phyloP scores from a whole-genome alignment of 2,113 vertebrate species.

The Cardinalis cardinalis region DNA sequence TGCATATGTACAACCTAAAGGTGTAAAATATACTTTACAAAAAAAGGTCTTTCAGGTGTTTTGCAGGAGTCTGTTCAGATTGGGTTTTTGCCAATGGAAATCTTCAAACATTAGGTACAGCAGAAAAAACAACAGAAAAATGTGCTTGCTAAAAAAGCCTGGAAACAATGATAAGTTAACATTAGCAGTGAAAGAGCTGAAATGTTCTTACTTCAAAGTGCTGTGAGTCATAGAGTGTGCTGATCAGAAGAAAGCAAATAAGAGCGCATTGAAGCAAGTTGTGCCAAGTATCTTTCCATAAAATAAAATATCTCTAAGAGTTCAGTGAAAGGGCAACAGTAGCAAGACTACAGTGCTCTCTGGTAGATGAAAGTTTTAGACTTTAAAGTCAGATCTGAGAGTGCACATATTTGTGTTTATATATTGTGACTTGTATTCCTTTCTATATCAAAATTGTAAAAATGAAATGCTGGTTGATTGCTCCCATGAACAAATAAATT shows the following conservation, averaged over 20 bases:
- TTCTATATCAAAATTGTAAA: neutral
- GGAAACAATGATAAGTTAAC: neutral
- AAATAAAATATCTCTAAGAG: neutral
- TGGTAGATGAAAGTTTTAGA: neutral
- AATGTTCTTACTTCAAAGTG: neutral
- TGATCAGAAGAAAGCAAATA: neutral
- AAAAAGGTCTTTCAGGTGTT: neutral
- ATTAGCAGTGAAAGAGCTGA: neutral
- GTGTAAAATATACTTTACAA: neutral
- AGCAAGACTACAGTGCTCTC: neutral
- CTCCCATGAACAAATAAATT: neutral
- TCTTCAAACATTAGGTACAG: neutral
- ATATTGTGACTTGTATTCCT: neutral
- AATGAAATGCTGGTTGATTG: neutral
- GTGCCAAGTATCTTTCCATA: neutral
- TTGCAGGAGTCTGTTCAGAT: neutral
- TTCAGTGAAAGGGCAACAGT: conserved; percentile 40
- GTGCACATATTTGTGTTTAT: neutral
- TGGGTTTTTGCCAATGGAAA: neutral
- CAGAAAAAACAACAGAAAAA: neutral
- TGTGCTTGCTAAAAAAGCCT: neutral
- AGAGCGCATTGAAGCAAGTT: neutral
- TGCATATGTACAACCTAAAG: neutral
- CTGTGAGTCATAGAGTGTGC: neutral
- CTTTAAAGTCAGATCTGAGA: neutral